These are phyloP conservation scores for Pterostichus niger DNA, from an alignment of 2,888 invertebrate species.

Conservation along the genomic window DNA sequence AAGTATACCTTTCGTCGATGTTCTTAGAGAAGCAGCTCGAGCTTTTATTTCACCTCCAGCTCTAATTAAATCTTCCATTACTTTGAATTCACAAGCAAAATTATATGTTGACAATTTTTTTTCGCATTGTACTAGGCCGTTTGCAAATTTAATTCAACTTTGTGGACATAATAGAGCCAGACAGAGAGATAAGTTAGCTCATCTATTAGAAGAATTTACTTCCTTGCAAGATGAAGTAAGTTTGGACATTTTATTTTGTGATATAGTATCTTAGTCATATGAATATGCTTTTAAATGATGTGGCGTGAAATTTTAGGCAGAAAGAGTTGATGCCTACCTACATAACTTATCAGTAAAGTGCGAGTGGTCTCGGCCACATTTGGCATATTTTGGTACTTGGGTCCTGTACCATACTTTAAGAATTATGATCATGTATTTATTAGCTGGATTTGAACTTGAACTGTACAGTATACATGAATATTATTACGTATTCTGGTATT, in stretches of 20 bases:
- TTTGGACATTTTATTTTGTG: neutral
- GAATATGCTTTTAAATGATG: neutral
- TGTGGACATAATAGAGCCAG: constrained; percentile 97
- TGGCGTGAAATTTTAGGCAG: constrained; percentile 82
- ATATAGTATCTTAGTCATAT: neutral
- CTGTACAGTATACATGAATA: constrained; percentile 97
- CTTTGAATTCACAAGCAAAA: constrained; percentile 87
- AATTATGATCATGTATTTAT: constrained; percentile 95
- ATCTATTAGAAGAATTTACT: constrained; percentile 94
- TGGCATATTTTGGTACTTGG: constrained; percentile 96
- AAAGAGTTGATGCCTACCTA: constrained; percentile 92
- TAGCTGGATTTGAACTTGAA: constrained; percentile 97
- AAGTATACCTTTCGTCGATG: constrained; percentile 85
- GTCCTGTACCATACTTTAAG: constrained; percentile 95
- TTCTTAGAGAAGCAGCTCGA: constrained; percentile 91
- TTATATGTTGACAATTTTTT: constrained; percentile 94
- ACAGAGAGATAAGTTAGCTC: constrained; percentile 95
- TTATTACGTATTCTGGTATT: constrained; percentile 97
- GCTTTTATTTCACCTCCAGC: constrained; percentile 94
- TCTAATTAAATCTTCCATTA: constrained; percentile 85
- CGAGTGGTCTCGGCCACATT: constrained; percentile 85
- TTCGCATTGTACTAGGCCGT: constrained; percentile 90
- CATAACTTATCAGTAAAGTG: constrained; percentile 85
- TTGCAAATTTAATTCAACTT: constrained; percentile 91
- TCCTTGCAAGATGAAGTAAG: constrained; percentile 93